Percentiles rank a stretch among this genome's conserved stretches.
Conservation (phyloP, 1,140 invertebrate genomes). For the Cydia amplana region DNA sequence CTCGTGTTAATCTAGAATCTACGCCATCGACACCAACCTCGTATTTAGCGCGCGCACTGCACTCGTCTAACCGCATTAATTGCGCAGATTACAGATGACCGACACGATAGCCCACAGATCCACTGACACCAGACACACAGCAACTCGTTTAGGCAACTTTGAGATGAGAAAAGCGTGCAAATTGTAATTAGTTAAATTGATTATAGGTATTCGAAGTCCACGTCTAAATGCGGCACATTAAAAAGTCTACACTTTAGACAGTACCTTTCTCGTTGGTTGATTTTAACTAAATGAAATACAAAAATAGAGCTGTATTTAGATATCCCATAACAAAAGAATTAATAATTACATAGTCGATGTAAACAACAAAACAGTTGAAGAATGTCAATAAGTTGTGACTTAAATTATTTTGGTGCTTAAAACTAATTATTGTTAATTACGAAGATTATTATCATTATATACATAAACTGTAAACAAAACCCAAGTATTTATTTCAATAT, state of each 20-base stretch:
- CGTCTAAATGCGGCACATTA: background rate
- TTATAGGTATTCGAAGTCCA: background rate
- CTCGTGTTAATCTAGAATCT: too few species aligned
- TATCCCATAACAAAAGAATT: background rate
- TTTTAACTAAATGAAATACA: background rate
- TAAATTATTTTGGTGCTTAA: background rate
- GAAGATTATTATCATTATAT: background rate
- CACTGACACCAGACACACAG: background rate
- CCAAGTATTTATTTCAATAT: background rate
- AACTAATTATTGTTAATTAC: slow-evolving; percentile 23
- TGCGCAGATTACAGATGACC: slow-evolving; percentile 4
- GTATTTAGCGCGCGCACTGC: slow-evolving; percentile 3
- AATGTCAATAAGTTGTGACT: too few species aligned
- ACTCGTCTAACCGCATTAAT: slow-evolving; percentile 12
- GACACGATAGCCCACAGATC: slow-evolving; percentile 10
- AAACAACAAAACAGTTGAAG: background rate
- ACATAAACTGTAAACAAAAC: slow-evolving; percentile 1
- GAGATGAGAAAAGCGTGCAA: background rate
- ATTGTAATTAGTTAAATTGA: background rate
- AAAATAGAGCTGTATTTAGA: background rate
- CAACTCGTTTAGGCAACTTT: slow-evolving; percentile 4
- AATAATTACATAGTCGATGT: background rate
- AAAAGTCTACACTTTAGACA: background rate
- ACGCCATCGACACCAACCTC: background rate
- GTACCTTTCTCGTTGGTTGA: background rate